Evolutionary conservation across 2,113 vertebrate genomes (phyloP).

Genomic region (Heliornis fulica): DNA sequence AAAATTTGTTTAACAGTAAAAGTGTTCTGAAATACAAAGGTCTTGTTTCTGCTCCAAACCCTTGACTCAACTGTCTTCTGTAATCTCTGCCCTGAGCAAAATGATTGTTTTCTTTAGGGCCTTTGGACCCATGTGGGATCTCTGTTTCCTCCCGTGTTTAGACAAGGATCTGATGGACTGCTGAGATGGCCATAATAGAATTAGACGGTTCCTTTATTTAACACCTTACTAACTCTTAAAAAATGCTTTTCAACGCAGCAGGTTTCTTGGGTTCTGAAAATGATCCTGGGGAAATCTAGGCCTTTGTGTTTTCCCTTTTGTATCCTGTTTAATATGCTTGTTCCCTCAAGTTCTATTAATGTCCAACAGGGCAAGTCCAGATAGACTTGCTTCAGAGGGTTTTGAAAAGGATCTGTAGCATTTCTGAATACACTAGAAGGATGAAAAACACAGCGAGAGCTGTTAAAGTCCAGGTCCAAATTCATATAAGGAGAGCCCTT

Average conservation of each 20-base stretch:
- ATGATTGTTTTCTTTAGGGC: conserved; percentile 7
- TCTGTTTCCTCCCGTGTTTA: conserved; percentile 29
- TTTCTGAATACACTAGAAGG: neutral
- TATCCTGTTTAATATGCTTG: neutral
- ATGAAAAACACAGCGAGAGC: neutral
- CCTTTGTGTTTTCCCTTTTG: neutral
- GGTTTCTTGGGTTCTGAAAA: neutral
- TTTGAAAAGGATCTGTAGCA: neutral
- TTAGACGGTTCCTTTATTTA: conserved; percentile 1
- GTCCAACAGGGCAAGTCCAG: neutral
- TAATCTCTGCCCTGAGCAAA: conserved; percentile 6
- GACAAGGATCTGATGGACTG: conserved; percentile 32
- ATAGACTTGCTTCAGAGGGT: neutral
- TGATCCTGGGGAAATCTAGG: neutral
- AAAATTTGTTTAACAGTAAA: neutral
- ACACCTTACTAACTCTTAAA: neutral
- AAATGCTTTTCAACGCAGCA: neutral
- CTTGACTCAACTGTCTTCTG: neutral
- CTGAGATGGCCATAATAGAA: neutral
- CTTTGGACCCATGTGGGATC: neutral
- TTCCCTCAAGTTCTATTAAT: neutral
- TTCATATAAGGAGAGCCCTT: neutral
- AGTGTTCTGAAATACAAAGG: neutral
- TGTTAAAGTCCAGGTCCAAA: neutral
- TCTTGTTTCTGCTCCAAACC: conserved; percentile 5